Conservation (phyloP, 2,113 vertebrate genomes). For the Cebidichthys violaceus region DNA sequence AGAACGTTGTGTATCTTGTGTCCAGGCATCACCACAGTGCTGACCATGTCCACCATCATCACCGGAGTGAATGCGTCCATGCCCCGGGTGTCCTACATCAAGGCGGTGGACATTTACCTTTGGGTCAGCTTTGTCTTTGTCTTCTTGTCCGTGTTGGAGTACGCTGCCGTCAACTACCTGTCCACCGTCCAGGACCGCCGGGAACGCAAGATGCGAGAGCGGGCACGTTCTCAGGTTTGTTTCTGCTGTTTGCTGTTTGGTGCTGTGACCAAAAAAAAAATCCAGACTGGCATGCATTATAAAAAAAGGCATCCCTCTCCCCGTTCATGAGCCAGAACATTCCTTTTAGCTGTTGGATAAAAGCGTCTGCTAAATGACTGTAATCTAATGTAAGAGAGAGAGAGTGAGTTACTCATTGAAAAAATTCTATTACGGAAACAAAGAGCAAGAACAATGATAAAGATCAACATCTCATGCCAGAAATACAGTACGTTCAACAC, state of each 20-base stretch:
- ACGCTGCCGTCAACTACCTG: slow-evolving; percentile 94
- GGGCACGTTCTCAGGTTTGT: slow-evolving; percentile 83
- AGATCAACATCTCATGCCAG: too few species aligned
- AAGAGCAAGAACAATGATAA: too few species aligned
- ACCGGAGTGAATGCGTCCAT: slow-evolving; percentile 87
- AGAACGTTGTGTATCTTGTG: neutral
- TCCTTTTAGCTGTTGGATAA: neutral
- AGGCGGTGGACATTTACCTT: slow-evolving; percentile 87
- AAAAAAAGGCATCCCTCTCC: neutral
- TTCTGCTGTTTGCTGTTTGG: neutral
- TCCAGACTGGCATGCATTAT: neutral
- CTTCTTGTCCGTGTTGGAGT: slow-evolving; percentile 87
- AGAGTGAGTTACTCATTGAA: too few species aligned
- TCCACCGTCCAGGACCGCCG: slow-evolving; percentile 93
- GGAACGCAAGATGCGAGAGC: slow-evolving; percentile 87
- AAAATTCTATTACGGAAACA: too few species aligned
- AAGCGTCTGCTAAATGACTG: too few species aligned
- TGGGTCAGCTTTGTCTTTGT: slow-evolving; percentile 89
- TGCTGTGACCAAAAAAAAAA: neutral
- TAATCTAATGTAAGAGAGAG: too few species aligned
- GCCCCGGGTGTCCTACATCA: slow-evolving; percentile 87
- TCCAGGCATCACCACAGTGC: slow-evolving; percentile 93
- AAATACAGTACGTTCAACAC: neutral
- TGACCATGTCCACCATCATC: slow-evolving; percentile 95
- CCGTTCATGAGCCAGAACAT: neutral